Evolutionary conservation across 2,797 vertebrate species (phyloP), one percentile per base, ranked within the genome.

Genomic region (Squalus acanthias): DNA sequence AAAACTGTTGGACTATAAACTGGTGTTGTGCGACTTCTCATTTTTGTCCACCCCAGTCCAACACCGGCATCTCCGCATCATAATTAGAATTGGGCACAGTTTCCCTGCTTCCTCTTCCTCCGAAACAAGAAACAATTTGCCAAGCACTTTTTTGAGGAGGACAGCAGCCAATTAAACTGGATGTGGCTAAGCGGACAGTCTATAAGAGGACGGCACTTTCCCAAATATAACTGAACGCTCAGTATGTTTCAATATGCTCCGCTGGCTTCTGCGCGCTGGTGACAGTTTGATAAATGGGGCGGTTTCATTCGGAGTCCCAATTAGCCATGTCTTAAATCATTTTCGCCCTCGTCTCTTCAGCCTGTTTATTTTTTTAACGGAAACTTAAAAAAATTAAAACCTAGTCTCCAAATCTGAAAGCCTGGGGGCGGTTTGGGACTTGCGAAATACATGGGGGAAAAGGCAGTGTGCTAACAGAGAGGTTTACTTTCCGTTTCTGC

Each of bases 241-340:
- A 20, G 94, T 50, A 50, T 17, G n/a, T 33, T 92, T n/a, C 46
- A 33, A 95, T 15, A 53, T 60, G 46, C 60, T n/a, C 70, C 12
- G 1, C 50, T 76, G 20, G 46, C 46, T n/a, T 76, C 50, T 60
- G 53, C 13, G 39, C 20, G 70, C n/a, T 7, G 94, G 57, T 13
- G 26, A 92, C 89, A 92, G 89, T 63, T 65, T 65, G 89, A 92
- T 60, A 65, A 92, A 92, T 92, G 89, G 89, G 57, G 33, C 46
- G 50, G n/a, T n/a, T 72, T 95, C 70, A 95, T 76, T 57, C 20
- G 69, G 26, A 95, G 63, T 39, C 65, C 94, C 70, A n/a, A 57
- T 76, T 76, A 33, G 29, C 69, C 94, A 57, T 6, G 12, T 74
- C 72, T 95, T 95, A 95, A 93, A 93, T 93, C 39, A 93, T 69